Conservation (phyloP, 2,888 invertebrate species). For the Ischnus inquisitorius region DNA sequence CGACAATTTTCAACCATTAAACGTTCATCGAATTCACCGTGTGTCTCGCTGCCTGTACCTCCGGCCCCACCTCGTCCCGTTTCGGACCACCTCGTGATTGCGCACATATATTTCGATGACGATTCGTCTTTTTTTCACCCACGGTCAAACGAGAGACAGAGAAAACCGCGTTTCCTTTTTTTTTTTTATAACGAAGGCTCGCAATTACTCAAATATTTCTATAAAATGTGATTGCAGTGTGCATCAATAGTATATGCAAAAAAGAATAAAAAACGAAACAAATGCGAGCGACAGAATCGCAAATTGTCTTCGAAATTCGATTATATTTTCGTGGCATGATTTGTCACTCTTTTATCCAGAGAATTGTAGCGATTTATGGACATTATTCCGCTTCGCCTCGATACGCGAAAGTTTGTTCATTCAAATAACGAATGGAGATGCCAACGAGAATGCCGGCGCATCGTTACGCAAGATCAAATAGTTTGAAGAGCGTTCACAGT, state of each 20-base stretch:
- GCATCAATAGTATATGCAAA: conserved; percentile 18
- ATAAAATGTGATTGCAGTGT: conserved; percentile 37
- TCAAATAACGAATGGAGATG: neutral
- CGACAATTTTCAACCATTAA: conserved; percentile 68
- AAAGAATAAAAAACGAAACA: conserved; percentile 15
- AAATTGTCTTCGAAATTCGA: neutral
- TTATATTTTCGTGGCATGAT: neutral
- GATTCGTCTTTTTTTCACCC: conserved; percentile 23
- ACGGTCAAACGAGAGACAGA: neutral
- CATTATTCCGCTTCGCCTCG: too few species aligned
- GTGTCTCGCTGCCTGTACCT: conserved; percentile 63
- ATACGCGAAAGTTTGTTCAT: too few species aligned
- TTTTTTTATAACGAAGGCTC: conserved; percentile 51
- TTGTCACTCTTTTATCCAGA: neutral
- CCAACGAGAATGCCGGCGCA: conserved; percentile 21
- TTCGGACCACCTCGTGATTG: conserved; percentile 69
- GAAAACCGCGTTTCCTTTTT: neutral
- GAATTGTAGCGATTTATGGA: neutral
- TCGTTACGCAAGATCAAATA: conserved; percentile 49
- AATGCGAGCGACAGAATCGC: conserved; percentile 13
- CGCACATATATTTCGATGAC: conserved; percentile 56
- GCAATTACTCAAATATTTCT: conserved; percentile 52
- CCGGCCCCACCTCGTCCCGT: conserved; percentile 37
- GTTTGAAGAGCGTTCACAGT: conserved; percentile 50
- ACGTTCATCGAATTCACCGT: conserved; percentile 71